phyloP scores from a whole-genome alignment of 2,113 vertebrate species.

The Tretioscincus oriximinensis region DNA sequence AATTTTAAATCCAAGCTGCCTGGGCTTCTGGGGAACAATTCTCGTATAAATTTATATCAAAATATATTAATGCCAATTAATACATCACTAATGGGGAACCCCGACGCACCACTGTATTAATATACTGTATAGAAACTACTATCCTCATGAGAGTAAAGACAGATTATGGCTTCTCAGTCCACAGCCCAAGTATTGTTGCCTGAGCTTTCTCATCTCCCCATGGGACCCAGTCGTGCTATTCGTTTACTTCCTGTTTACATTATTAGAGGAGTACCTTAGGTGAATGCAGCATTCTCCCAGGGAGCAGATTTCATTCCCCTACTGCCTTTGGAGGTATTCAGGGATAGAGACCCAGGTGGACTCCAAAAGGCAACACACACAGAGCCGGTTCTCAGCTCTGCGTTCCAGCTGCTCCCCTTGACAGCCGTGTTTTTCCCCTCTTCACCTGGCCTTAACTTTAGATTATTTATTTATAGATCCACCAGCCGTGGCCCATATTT shows the following conservation, averaged over 20 bases:
- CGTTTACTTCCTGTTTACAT: background rate
- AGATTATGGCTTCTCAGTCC: no score
- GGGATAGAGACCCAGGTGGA: conserved; percentile 9
- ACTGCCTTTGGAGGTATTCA: background rate
- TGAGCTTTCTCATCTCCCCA: background rate
- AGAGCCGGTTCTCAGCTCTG: background rate
- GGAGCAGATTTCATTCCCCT: background rate
- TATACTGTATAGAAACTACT: no score
- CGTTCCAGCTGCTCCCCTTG: conserved; percentile 5
- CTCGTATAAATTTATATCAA: no score
- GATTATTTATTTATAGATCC: background rate
- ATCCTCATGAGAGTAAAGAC: no score
- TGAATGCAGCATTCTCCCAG: background rate
- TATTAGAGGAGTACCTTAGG: background rate
- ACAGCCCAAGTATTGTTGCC: background rate
- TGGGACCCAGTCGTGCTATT: background rate
- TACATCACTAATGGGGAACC: no score
- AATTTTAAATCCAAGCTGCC: no score
- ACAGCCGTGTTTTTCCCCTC: background rate
- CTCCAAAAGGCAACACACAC: background rate
- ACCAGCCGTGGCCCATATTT: no score
- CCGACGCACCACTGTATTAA: no score
- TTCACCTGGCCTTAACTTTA: background rate
- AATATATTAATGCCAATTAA: no score
- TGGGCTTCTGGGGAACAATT: no score